A percentile compares a stretch with the other conserved stretches of the same genome.
Evolutionary conservation across 2,797 vertebrate species (phyloP).

Genomic region (Anguilla pacifica): DNA sequence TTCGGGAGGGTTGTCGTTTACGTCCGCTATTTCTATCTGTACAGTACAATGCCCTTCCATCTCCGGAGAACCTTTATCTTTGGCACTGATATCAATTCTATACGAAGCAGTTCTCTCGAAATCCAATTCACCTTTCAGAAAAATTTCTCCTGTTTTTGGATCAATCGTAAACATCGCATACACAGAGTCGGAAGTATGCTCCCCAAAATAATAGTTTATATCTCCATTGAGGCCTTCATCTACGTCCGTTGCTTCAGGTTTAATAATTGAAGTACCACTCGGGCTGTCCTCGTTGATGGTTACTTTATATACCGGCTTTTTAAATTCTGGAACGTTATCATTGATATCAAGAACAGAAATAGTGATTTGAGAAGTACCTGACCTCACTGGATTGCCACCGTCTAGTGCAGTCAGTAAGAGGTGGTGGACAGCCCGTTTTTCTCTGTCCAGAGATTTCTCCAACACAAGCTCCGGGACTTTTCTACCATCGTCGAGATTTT

Average conservation of each 20-base stretch:
- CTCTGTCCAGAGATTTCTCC: constrained; percentile 55
- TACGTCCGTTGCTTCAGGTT: constrained; percentile 47
- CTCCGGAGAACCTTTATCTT: constrained; percentile 64
- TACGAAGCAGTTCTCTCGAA: constrained; percentile 55
- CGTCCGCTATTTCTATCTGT: constrained; percentile 58
- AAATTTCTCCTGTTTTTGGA: constrained; percentile 53
- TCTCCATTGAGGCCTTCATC: constrained; percentile 46
- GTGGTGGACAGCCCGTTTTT: constrained; percentile 46
- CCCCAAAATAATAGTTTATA: constrained; percentile 62
- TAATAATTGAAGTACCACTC: constrained; percentile 35
- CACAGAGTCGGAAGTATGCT: constrained; percentile 32
- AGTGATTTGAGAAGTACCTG: constrained; percentile 47
- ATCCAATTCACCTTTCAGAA: constrained; percentile 52
- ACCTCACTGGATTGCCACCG: constrained; percentile 55
- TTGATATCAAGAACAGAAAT: constrained; percentile 56
- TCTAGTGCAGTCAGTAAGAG: constrained; percentile 58
- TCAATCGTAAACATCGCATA: constrained; percentile 49
- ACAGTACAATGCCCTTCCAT: constrained; percentile 66
- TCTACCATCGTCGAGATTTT: constrained; percentile 46
- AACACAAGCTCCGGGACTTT: constrained; percentile 58
- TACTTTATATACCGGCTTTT: constrained; percentile 49
- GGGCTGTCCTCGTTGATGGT: constrained; percentile 42
- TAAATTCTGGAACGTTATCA: constrained; percentile 57
- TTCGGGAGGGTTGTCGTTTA: constrained; percentile 67
- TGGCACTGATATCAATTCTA: constrained; percentile 57